A percentile compares a stretch with the other conserved stretches of the same genome.
Conservation (phyloP, 2,113 vertebrate genomes). For the Rissa tridactyla region DNA sequence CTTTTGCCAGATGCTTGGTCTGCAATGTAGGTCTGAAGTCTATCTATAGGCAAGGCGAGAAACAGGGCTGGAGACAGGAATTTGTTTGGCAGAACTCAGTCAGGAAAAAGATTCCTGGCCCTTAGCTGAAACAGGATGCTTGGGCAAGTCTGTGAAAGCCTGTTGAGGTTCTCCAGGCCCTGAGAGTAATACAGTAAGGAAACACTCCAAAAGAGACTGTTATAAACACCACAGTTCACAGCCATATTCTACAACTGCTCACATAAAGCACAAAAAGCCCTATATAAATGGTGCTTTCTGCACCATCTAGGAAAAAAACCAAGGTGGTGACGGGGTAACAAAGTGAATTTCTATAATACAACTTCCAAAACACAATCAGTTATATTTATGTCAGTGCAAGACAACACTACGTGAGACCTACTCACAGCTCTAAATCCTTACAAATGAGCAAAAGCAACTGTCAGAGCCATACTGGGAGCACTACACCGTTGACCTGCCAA, state of each 20-base stretch:
- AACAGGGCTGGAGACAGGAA: fast-evolving
- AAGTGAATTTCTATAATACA: background rate
- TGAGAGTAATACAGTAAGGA: background rate
- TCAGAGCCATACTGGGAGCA: background rate
- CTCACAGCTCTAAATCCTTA: background rate
- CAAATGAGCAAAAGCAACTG: background rate
- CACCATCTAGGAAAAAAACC: background rate
- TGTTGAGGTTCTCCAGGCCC: background rate
- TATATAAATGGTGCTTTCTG: background rate
- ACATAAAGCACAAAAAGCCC: background rate
- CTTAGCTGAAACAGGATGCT: fast-evolving
- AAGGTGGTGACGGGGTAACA: background rate
- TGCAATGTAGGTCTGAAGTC: background rate
- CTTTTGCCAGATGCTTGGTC: background rate
- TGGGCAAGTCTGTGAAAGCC: background rate
- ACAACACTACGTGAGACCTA: background rate
- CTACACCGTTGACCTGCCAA: background rate
- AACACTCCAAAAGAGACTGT: background rate
- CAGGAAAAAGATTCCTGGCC: background rate
- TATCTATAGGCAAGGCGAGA: background rate
- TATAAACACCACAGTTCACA: background rate
- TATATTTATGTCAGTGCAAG: background rate
- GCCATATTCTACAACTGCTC: background rate
- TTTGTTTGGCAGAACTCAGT: background rate
- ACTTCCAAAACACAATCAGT: background rate